Base-by-base conservation (phyloP, 2,888 invertebrate species). In the Phasia obesa region DNA sequence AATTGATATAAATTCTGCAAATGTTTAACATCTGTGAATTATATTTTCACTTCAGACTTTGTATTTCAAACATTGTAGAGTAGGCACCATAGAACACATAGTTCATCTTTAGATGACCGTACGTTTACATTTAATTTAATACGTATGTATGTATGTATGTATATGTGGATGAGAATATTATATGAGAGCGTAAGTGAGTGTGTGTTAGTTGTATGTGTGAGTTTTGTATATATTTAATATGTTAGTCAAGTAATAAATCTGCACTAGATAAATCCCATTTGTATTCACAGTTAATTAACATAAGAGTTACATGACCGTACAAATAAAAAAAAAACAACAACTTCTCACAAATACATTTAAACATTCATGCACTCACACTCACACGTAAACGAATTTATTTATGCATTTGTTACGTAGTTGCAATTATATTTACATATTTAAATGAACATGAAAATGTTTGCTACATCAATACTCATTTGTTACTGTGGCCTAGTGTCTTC, bases 241-340 rank as follows among this genome's bases (percentile, higher is more conserved):
- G 71, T 78, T 79, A 69, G 69, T 69, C 70, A 51, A 71, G 70
- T 79, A 65, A 82, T 82, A 82, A 78, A 83, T 83, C 78, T 79
- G 49, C 82, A 77, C 81, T 77, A 83, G 60, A 83, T 83, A 83
- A 83, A 83, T 83, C 82, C 78, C 78, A 79, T 83, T 83, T 83
- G 82, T 83, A 83, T 82, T 83, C 82, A 83, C 82, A 83, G 82
- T 83, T 83, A 83, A 83, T 83, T 83, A 83, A 83, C 82, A 79
- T 79, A 70, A 79, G 82, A 83, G 74, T 83, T 79, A 83, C 78
- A 83, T 75, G 82, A 79, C 82, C 82, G 64, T 44, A 65, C 73
- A 74, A 70, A 78, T 64, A 82, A 79, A 60, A 83, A 35, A 35
- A 11, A 11, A 31, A 31, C 4, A 31, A 35, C 35, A 11, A 35